These are phyloP conservation scores for Diachasmimorpha longicaudata DNA, from an alignment of 1,140 invertebrate genomes.

Conservation along the genomic window DNA sequence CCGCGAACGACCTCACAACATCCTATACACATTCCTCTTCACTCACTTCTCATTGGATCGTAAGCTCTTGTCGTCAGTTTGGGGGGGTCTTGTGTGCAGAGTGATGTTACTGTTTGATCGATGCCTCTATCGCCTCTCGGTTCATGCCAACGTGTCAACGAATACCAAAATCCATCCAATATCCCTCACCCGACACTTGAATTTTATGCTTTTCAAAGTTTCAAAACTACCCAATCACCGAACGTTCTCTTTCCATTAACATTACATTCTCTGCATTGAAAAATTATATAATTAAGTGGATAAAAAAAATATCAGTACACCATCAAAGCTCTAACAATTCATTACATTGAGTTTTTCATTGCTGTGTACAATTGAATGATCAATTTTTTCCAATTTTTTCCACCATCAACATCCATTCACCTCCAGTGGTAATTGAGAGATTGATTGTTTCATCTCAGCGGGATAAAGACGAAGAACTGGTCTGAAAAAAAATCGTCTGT, in stretches of 20 bases:
- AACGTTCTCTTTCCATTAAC: too few relatives aligned
- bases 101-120: not conserved
- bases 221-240: not conserved
- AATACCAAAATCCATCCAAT: not conserved
- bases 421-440: not conserved
- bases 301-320: too few relatives aligned
- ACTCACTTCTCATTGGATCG: slow-evolving; percentile 13
- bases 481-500: not conserved
- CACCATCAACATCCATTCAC: too few relatives aligned
- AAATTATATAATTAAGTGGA: too few relatives aligned
- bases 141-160: not conserved
- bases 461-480: not conserved
- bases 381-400: too few relatives aligned
- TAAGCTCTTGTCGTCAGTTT: slow-evolving; percentile 29
- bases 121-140: not conserved
- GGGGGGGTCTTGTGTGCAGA: not conserved
- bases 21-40: not conserved
- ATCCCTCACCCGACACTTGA: not conserved
- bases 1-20: slow-evolving; percentile 2
- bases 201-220: not conserved
- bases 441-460: slow-evolving; percentile 30
- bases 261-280: too few relatives aligned
- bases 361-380: too few relatives aligned
- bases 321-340: too few relatives aligned
- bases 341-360: too few relatives aligned